A percentile compares a stretch with the other conserved stretches of the same genome.
These are phyloP conservation scores for Antheraea yamamai DNA, from an alignment of 2,888 invertebrate genomes.

Conservation along the genomic window DNA sequence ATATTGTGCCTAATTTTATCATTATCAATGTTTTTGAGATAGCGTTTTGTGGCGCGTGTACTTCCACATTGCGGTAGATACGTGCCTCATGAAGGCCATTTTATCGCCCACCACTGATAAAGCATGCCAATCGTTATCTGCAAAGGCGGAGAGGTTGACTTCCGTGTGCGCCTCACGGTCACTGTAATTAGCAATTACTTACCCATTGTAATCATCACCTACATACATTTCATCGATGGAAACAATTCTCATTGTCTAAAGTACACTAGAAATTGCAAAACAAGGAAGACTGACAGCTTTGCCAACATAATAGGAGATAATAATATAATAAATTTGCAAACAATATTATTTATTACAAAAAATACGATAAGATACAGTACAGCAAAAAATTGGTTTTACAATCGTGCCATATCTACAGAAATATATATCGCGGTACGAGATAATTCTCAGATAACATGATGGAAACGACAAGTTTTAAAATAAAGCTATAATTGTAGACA, in stretches of 20 bases:
- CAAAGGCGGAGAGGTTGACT: slow-evolving; percentile 61
- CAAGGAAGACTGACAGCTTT: neutral
- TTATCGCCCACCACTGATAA: slow-evolving; percentile 67
- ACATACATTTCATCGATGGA: slow-evolving; percentile 5
- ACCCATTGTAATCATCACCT: slow-evolving; percentile 18
- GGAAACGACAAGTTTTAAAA: slow-evolving; percentile 28
- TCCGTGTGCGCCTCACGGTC: slow-evolving; percentile 72
- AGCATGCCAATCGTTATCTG: slow-evolving; percentile 73
- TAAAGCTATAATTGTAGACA: slow-evolving; percentile 20
- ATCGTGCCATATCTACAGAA: slow-evolving; percentile 45
- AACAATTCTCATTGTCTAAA: slow-evolving; percentile 27
- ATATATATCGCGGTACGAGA: slow-evolving; percentile 39
- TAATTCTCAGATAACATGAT: slow-evolving; percentile 35
- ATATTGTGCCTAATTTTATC: slow-evolving; percentile 10
- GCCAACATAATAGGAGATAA: neutral
- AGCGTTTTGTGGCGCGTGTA: slow-evolving; percentile 11
- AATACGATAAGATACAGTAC: slow-evolving; percentile 23
- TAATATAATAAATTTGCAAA: neutral
- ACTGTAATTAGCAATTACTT: slow-evolving; percentile 42
- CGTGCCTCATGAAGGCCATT: slow-evolving; percentile 57
- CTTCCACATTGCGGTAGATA: slow-evolving; percentile 25
- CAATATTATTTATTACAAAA: slow-evolving; percentile 2
- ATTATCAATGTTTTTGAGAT: slow-evolving; percentile 16
- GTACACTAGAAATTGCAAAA: slow-evolving; percentile 8
- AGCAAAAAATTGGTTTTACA: slow-evolving; percentile 24